Evolutionary conservation across 2,113 vertebrate species (phyloP).

Genomic region (Machaerirhynchus nigripectus): DNA sequence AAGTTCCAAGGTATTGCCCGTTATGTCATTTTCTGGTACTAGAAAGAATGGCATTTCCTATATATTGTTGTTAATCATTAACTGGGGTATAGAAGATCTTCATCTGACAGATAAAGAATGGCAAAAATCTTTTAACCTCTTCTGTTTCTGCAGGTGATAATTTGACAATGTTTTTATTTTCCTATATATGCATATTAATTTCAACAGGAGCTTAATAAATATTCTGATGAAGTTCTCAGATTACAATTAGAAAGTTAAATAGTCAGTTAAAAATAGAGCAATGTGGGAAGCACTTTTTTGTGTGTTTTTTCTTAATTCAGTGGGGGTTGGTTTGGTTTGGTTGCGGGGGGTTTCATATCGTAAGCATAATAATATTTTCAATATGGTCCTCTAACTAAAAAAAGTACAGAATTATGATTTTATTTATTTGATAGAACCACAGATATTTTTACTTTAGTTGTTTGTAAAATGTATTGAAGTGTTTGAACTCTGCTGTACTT

Average conservation of each 20-base stretch:
- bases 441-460: not conserved
- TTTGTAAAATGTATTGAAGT: not conserved
- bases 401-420: not conserved
- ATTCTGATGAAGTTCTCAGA: not conserved
- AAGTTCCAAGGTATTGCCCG: not conserved
- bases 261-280: not conserved
- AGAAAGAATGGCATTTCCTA: not conserved
- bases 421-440: not conserved
- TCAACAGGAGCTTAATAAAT: not conserved
- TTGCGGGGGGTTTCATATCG: fast-evolving
- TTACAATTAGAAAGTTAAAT: not conserved
- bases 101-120: not conserved
- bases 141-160: not conserved
- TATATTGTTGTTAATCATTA: not conserved
- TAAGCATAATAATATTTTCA: not conserved
- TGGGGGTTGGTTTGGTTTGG: not conserved
- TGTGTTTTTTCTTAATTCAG: not conserved
- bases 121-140: not conserved
- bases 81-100: not conserved
- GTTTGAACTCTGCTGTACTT: not conserved
- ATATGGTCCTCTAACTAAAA: not conserved
- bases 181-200: not conserved
- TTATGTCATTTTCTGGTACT: not conserved
- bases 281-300: not conserved
- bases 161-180: not conserved